Base-by-base conservation (phyloP, 1,140 invertebrate species). In the Musca vetustissima region DNA sequence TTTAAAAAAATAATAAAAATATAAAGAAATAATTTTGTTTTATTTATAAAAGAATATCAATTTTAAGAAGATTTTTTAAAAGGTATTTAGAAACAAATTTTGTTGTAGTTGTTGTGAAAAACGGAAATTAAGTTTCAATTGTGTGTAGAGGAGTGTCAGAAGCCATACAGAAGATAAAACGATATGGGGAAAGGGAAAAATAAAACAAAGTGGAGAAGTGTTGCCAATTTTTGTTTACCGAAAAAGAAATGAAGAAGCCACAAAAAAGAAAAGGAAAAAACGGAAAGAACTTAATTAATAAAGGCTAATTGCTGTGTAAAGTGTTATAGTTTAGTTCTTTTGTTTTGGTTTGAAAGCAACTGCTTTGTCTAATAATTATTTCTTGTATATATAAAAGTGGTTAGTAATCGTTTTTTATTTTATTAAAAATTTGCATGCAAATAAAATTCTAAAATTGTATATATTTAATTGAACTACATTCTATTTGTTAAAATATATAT, bases 261-360 rank as follows among this genome's bases (percentile, higher is more conserved):
- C 36, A 4, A 17, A 59, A 57, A 59, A 59, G 55, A 59, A 59
- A 59, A 57, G 53, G 25, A 28, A 57, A 59, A 59, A 59, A 11
- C n/a, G 28, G 25, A 28, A 59, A 59, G n/a, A 32, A 59, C 25
- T 28, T 15, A 59, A 59, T 59, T 59, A 59, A 59, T 59, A 28
- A 59, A 59, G 32, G 14, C 14, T 4, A 28, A 28, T 32, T 52
- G 17, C 8, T 19, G 21, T 22, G 21, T 19, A 19, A 52, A 9
- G 17, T 52, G 17, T 52, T 52, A 52, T 21, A 52, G 17, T 52
- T 19, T 21, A 9, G 7, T 22, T 59, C 7, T 59, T 59, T 59
- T 59, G 22, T 25, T 59, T 59, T 1, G 6, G 36, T 6, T 13
- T 43, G 11, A 43, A 43, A 6, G 36, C 28, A 28, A 28, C 36